Conservation (phyloP, 2,888 invertebrate genomes). For the Eubasilissa splendida region DNA sequence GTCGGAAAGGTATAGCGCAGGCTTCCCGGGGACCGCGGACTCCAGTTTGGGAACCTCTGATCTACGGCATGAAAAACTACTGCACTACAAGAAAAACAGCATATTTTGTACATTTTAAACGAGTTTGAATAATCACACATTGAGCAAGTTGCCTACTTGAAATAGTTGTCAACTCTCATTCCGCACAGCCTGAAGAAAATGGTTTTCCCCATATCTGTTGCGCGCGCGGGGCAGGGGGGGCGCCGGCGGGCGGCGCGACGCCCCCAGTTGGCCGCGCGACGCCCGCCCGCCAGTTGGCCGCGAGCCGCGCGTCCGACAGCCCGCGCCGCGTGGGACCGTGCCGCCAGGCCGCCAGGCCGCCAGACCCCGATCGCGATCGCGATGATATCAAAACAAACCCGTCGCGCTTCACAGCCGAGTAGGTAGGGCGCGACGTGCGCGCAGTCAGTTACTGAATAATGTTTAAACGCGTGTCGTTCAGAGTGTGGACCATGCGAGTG, state of each 20-base stretch:
- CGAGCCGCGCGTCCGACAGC: slow-evolving; percentile 66
- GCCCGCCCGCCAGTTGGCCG: slow-evolving; percentile 69
- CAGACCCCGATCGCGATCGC: slow-evolving; percentile 62
- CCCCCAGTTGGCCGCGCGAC: slow-evolving; percentile 62
- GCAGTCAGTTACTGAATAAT: background rate
- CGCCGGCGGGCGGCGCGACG: slow-evolving; percentile 68
- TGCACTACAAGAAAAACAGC: too few relatives aligned
- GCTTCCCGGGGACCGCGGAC: too few relatives aligned
- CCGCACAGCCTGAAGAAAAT: too few relatives aligned
- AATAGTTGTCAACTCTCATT: too few relatives aligned
- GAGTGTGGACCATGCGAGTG: slow-evolving; percentile 29
- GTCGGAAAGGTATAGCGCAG: too few relatives aligned
- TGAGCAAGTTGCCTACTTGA: too few relatives aligned
- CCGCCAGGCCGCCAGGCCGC: too few relatives aligned
- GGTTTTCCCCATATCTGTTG: too few relatives aligned
- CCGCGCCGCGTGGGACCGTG: slow-evolving; percentile 66
- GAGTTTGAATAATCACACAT: too few relatives aligned
- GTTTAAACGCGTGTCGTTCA: background rate
- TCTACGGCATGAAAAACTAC: too few relatives aligned
- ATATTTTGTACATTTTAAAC: too few relatives aligned
- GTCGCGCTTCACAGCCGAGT: slow-evolving; percentile 17
- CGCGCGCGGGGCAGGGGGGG: slow-evolving; percentile 21
- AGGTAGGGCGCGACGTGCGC: slow-evolving; percentile 25
- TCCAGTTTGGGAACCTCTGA: too few relatives aligned
- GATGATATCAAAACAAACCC: slow-evolving; percentile 50